Evolutionary conservation across 2,888 invertebrate genomes (phyloP), one percentile per base, ranked within the genome.

Genomic region (Lithophane ornitopus): DNA sequence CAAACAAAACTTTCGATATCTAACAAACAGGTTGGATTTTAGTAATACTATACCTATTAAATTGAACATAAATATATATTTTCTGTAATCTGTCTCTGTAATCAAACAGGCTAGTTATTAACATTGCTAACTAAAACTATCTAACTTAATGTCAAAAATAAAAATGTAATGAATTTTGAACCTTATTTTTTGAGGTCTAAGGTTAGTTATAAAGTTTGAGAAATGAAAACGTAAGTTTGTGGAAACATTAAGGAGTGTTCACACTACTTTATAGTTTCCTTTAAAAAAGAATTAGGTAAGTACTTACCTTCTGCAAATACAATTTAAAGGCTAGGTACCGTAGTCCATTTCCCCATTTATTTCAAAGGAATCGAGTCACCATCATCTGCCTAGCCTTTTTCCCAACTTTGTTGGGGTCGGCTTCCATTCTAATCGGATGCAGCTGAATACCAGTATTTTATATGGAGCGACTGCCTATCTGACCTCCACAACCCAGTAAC

Each of bases 41-140:
- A 80, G 73, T 74, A 68, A 72, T 54, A 54, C 61, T 28, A 19
- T 44, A 73, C 44, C 59, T 74, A 73, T 80, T 67, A 74, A 86
- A 80, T 78, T 71, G 71, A 26, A 74, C 67, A 73, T 70, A 76
- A 81, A 80, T 85, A 82, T 85, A 87, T 79, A 1, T 78, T 77
- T 79, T 77, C 80, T 68, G 77, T 81, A 87, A 87, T 86, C 81
- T 81, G 62, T 81, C 82, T 68, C 68, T 80, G 59, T 82, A 86
- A 88, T 87, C 85, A 85, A 86, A 88, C 71, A 19, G 80, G 65
- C 44, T 59, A 62, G 79, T 85, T 83, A 86, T 79, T 88, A 87
- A 81, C 80, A 85, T 88, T 85, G 76, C 85, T 61, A 76, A 81
- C 78, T 75, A 74, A 69, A 84, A 77, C 72, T 74, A 56, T 52